Conservation (phyloP, 2,113 vertebrate genomes). For the Anguilla rostrata region DNA sequence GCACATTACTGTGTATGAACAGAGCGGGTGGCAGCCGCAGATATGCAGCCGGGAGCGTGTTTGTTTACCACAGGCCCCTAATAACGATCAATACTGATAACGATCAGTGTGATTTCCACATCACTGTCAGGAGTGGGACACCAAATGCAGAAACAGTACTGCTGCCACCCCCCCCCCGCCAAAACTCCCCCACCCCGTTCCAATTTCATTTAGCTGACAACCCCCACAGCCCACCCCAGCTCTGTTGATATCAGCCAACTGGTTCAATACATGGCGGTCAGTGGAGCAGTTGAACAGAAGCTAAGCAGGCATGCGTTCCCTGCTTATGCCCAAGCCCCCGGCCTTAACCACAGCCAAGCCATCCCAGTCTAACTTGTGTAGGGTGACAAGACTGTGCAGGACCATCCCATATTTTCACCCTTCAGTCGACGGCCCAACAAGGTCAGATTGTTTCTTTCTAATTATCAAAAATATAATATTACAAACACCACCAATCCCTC, state of each 20-base stretch:
- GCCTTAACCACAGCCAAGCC: background rate
- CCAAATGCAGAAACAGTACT: conserved; percentile 22
- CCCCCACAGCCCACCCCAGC: background rate
- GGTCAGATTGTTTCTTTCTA: too few relatives aligned
- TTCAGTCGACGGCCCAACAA: too few relatives aligned
- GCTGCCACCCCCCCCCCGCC: background rate
- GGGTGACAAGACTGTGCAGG: too few relatives aligned
- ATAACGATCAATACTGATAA: conserved; percentile 29
- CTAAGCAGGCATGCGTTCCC: conserved; percentile 33
- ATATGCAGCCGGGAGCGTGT: too few relatives aligned
- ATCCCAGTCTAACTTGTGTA: too few relatives aligned
- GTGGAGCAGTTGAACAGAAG: conserved; percentile 26
- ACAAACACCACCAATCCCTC: too few relatives aligned
- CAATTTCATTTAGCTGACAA: background rate
- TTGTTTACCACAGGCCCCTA: conserved; percentile 13
- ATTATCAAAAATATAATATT: too few relatives aligned
- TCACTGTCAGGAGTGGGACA: background rate
- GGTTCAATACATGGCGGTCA: background rate
- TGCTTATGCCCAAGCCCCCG: background rate
- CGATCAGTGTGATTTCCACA: conserved; percentile 15
- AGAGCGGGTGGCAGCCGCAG: too few relatives aligned
- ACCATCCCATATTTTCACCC: too few relatives aligned
- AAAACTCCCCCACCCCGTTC: too few relatives aligned
- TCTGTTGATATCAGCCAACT: conserved; percentile 17
- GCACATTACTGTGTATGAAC: background rate